Conservation (phyloP, 2,113 vertebrate species). For the Periophthalmus modestus region DNA sequence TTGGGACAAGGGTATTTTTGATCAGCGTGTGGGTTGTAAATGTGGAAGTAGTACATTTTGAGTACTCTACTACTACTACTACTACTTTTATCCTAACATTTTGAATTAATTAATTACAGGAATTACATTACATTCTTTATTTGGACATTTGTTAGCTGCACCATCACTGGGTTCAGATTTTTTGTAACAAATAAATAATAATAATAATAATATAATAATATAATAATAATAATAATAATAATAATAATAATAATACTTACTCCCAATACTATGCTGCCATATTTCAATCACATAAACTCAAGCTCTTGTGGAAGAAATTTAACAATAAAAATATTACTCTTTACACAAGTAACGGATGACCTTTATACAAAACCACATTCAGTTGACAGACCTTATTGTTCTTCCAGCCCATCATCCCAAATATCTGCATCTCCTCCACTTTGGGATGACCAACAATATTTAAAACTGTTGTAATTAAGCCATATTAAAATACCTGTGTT, state of each 20-base stretch:
- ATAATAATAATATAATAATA: too few species aligned
- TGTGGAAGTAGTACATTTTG: background rate
- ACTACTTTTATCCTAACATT: background rate
- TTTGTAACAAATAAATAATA: too few species aligned
- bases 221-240: too few species aligned
- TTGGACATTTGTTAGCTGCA: background rate
- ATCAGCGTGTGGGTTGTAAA: background rate
- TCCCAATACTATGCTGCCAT: too few species aligned
- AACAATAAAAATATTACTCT: background rate
- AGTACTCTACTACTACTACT: too few species aligned
- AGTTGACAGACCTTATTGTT: background rate
- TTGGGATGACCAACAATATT: conserved; percentile 21
- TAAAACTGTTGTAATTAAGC: conserved; percentile 65
- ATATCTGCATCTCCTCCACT: conserved; percentile 20
- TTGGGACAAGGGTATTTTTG: conserved; percentile 13
- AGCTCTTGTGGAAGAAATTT: background rate
- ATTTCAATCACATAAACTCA: too few species aligned
- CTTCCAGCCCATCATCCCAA: conserved; percentile 15
- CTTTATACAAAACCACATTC: conserved; percentile 1
- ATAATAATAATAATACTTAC: too few species aligned
- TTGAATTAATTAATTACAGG: background rate
- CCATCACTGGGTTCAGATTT: too few species aligned
- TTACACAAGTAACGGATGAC: background rate
- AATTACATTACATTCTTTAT: background rate
- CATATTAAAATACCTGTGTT: conserved; percentile 64